Evolutionary conservation across 92 coral and sea anemone species (phyloP), one percentile per base, ranked within the genome.

Genomic region (Hydrozoanthus gracilis): DNA sequence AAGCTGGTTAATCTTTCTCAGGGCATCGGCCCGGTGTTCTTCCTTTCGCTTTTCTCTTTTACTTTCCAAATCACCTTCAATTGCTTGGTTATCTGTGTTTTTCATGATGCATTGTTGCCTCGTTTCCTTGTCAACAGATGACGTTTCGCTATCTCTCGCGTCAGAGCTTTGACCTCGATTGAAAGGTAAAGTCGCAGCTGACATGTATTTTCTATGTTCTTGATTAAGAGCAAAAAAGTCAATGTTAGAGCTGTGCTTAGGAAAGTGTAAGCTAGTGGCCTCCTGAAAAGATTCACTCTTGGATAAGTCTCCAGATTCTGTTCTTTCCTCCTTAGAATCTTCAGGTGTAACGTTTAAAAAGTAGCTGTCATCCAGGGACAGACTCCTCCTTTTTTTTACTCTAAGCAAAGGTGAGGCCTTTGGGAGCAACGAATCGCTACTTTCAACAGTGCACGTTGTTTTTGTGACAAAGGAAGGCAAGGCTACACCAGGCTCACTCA

Each of bases 1-100:
- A 39, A 88, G 86, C 11, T 92, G 89, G n/a, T 90, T 92, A 8
- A 79, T 73, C 56, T 90, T 94, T 54, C 86, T 87, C 46, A 79
- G 49, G 39, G 87, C 85, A 64, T 88, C 92, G 47, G 64, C 79
- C 48, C 91, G 87, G 46, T 83, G 82, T 70, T 86, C 84, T 6
- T 89, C 88, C 17, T 48, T 55, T 44, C 39, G 46, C 27, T 51
- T 66, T 4, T 54, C 50, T 77, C 44, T 44, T 65, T n/a, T 16
- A 4, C 9, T 45, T 75, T 52, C 77, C 44, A 44, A 7, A 15
- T 52, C 88, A 0, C 60, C 27, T 65, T 65, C 73, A 17, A 35
- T 46, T 8, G 5, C 69, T 18, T 9, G 17, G 46, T 65, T 64
- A 10, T 13, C 73, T 51, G n/a, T 44, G 6, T 14, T 79, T n/a